Percentiles rank a stretch among this genome's conserved stretches.
Conservation (phyloP, 2,113 vertebrate species). For the Equus przewalskii region DNA sequence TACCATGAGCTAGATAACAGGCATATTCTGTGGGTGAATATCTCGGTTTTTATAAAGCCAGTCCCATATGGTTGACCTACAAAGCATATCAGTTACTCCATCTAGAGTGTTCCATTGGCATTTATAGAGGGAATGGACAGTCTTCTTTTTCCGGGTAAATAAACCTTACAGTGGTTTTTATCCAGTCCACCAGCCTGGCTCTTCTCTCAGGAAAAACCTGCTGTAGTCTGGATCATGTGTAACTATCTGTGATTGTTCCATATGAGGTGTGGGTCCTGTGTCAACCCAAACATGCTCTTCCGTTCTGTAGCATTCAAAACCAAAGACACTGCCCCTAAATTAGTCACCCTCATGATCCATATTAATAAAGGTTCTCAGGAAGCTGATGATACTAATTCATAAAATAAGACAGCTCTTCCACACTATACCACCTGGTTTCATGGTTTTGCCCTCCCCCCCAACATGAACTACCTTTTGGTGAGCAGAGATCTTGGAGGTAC, state of each 20-base stretch:
- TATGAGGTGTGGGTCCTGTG: neutral
- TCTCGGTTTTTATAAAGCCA: conserved; percentile 13
- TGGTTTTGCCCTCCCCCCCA: neutral
- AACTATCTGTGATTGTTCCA: neutral
- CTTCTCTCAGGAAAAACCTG: neutral
- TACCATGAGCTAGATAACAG: neutral
- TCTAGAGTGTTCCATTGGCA: neutral
- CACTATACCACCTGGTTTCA: neutral
- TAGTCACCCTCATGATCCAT: neutral
- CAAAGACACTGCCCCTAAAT: neutral
- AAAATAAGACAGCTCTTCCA: neutral
- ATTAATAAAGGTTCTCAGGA: conserved; percentile 1
- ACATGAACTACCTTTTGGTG: neutral
- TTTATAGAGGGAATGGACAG: neutral
- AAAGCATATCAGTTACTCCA: neutral
- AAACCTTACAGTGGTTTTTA: neutral
- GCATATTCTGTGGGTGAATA: neutral
- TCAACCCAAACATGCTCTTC: neutral
- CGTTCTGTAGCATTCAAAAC: neutral
- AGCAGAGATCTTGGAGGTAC: neutral
- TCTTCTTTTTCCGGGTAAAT: neutral
- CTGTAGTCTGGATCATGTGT: neutral
- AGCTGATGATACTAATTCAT: neutral
- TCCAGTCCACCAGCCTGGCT: neutral
- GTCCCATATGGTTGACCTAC: neutral